Conservation (phyloP, 2,888 invertebrate genomes). For the Thysanoteuthis rhombus region DNA sequence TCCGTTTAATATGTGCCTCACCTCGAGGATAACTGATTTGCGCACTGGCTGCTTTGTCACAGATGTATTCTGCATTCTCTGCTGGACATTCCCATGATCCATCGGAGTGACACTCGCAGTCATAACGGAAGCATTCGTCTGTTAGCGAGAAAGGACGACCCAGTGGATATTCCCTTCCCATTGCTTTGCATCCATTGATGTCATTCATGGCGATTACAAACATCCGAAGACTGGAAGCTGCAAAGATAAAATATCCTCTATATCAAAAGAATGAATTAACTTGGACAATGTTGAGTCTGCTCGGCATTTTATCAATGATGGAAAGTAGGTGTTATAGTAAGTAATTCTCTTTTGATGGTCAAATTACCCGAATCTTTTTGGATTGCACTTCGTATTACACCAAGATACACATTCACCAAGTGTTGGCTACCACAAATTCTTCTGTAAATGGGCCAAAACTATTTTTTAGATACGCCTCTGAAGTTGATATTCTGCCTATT, state of each 20-base stretch:
- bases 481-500: no score
- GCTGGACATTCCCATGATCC: constrained; percentile 51
- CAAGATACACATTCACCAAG: no score
- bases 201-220: not conserved
- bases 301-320: no score
- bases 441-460: no score
- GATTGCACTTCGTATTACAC: no score
- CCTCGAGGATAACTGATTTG: not conserved
- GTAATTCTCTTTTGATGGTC: no score
- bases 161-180: not conserved
- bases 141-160: constrained; percentile 40
- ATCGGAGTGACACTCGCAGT: constrained; percentile 52
- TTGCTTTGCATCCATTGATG: not conserved
- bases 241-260: not conserved
- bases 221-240: not conserved
- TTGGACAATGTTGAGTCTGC: no score
- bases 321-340: no score
- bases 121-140: constrained; percentile 47
- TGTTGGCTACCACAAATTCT: no score
- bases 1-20: not conserved
- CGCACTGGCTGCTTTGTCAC: not conserved
- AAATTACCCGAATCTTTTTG: no score
- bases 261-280: not conserved
- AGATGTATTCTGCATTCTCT: constrained; percentile 32
- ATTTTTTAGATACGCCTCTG: no score